Evolutionary conservation across 2,888 invertebrate species (phyloP).

Genomic region (Plebejus anna): DNA sequence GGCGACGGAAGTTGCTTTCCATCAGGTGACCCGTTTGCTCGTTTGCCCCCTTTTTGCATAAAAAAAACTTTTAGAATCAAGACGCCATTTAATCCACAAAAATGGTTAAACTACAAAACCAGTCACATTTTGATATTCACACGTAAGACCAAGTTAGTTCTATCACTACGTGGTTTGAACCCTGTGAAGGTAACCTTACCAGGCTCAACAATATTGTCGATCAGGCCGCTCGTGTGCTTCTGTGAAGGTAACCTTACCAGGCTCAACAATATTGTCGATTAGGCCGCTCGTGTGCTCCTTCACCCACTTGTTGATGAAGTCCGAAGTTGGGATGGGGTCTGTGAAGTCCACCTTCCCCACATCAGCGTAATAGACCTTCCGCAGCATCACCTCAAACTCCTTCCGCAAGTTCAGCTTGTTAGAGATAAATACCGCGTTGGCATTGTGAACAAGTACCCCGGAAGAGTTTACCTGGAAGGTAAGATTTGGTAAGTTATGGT

Average conservation of each 20-base stretch:
- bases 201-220: slow-evolving; percentile 73
- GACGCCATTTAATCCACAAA: too few species aligned
- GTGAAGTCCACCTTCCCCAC: slow-evolving; percentile 73
- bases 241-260: slow-evolving; percentile 56
- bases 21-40: too few species aligned
- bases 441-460: slow-evolving; percentile 59
- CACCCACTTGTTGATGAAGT: slow-evolving; percentile 82
- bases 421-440: slow-evolving; percentile 74
- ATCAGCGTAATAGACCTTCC: slow-evolving; percentile 72
- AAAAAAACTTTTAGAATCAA: too few species aligned
- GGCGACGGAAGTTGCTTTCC: too few species aligned
- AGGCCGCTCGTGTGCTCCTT: slow-evolving; percentile 74
- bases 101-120: too few species aligned
- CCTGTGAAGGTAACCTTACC: slow-evolving; percentile 52
- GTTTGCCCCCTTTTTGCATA: too few species aligned
- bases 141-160: too few species aligned
- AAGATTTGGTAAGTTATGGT: not conserved
- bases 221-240: slow-evolving; percentile 75
- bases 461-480: slow-evolving; percentile 52
- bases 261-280: slow-evolving; percentile 74
- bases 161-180: too few species aligned
- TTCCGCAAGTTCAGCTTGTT: slow-evolving; percentile 57
- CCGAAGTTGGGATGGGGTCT: slow-evolving; percentile 58
- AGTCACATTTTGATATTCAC: too few species aligned
- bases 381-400: slow-evolving; percentile 64